Evolutionary conservation across 2,797 vertebrate species (phyloP).

Genomic region (Coendou prehensilis): DNA sequence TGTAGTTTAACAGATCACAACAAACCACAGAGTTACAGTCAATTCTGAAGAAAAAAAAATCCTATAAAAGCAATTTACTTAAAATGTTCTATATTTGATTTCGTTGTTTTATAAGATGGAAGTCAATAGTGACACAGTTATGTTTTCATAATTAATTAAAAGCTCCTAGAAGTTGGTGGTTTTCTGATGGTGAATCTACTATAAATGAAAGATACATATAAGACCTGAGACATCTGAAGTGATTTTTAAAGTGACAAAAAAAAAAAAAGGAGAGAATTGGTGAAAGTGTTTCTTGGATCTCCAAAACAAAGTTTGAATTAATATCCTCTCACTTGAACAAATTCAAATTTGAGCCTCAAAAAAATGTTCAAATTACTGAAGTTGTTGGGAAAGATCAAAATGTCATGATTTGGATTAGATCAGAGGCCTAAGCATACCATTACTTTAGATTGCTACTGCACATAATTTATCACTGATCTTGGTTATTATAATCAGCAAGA

Average conservation of each 20-base stretch:
- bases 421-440: not conserved
- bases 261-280: not conserved
- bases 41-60: constrained; percentile 74
- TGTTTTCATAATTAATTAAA: constrained; percentile 45
- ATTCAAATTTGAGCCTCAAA: not conserved
- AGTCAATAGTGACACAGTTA: constrained; percentile 28
- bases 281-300: not conserved
- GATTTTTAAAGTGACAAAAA: constrained; percentile 15
- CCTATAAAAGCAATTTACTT: constrained; percentile 71
- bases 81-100: constrained; percentile 46
- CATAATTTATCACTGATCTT: not conserved
- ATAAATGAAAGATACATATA: not conserved
- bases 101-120: constrained; percentile 57
- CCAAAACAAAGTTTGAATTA: constrained; percentile 37
- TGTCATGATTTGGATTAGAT: not conserved
- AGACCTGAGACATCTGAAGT: not conserved
- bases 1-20: constrained; percentile 57
- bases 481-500: not conserved
- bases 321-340: not conserved
- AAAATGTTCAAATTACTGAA: not conserved
- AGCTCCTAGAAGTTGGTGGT: not conserved
- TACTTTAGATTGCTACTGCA: not conserved
- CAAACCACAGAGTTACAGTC: constrained; percentile 25
- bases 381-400: not conserved
- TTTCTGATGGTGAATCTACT: constrained; percentile 6